phyloP scores from a whole-genome alignment of 2,888 invertebrate genomes.

The Cataglyphis livida region DNA sequence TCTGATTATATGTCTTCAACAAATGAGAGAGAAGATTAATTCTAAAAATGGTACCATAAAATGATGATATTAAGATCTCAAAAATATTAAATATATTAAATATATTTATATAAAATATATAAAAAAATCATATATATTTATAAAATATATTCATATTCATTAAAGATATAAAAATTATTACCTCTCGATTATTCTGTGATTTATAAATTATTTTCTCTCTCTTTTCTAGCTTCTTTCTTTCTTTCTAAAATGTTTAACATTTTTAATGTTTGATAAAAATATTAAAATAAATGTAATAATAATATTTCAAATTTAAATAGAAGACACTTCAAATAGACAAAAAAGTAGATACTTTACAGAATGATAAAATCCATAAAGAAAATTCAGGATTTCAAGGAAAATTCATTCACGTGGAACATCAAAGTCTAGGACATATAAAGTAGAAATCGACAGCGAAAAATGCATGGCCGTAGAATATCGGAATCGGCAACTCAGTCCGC shows the following conservation, averaged over 20 bases:
- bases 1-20: constrained; percentile 10
- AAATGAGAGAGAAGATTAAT: constrained; percentile 5
- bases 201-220: not conserved
- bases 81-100: not conserved
- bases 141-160: not conserved
- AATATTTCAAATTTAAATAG: constrained; percentile 9
- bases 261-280: not conserved
- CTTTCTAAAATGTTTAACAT: not conserved
- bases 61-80: not conserved
- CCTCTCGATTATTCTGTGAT: not conserved
- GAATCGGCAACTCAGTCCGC: not conserved
- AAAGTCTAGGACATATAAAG: constrained; percentile 16
- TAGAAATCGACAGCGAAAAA: constrained; percentile 32
- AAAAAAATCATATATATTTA: not conserved
- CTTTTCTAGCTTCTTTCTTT: not conserved
- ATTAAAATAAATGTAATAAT: constrained; percentile 15
- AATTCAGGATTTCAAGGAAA: constrained; percentile 32
- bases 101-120: not conserved
- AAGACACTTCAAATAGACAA: not conserved
- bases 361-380: constrained; percentile 7
- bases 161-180: not conserved
- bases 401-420: constrained; percentile 22
- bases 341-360: not conserved
- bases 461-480: constrained; percentile 29
- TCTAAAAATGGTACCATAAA: not conserved